Evolutionary conservation across 2,888 invertebrate genomes (phyloP).

Genomic region (Lasioglossum leucozonium): DNA sequence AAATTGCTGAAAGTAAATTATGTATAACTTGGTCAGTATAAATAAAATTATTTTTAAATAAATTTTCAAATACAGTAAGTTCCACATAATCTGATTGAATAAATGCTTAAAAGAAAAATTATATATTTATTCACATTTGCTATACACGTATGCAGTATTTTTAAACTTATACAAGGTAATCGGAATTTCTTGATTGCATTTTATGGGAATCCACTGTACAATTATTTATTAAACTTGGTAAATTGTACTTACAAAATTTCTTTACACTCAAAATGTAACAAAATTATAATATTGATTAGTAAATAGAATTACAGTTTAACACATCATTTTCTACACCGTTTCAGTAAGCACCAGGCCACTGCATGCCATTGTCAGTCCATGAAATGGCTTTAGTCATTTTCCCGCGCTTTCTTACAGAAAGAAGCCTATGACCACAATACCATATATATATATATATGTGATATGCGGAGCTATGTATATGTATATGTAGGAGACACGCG

Average conservation of each 20-base stretch:
- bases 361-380: neutral
- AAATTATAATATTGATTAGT: neutral
- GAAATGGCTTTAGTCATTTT: conserved; percentile 17
- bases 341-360: neutral
- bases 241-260: neutral
- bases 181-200: neutral
- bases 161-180: no score
- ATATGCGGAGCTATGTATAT: no score
- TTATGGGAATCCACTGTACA: neutral
- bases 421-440: no score
- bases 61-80: neutral
- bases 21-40: neutral
- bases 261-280: neutral
- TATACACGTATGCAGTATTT: neutral
- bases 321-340: neutral
- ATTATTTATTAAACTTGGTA: conserved; percentile 7
- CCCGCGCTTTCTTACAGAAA: conserved; percentile 44
- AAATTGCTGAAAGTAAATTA: conserved; percentile 29
- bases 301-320: neutral
- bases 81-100: neutral
- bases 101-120: neutral
- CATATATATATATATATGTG: conserved; percentile 18
- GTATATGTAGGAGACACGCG: no score
- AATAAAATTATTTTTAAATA: conserved; percentile 2
- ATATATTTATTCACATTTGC: neutral